phyloP scores from a whole-genome alignment of 64 coral and sea anemone species.

The Actinia tenebrosa region DNA sequence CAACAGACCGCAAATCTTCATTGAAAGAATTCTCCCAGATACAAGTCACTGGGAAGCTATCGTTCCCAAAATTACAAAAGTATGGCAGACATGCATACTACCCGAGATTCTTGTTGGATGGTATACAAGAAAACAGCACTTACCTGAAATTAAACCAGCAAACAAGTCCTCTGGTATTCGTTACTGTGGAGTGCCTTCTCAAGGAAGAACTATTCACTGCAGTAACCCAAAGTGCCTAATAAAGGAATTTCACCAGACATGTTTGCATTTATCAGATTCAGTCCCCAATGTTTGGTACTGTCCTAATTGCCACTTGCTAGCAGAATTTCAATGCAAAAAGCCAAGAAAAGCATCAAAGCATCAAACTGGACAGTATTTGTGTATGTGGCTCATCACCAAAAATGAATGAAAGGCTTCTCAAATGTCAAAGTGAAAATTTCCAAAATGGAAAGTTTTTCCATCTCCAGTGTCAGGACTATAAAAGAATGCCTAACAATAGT shows the following conservation, averaged over 20 bases:
- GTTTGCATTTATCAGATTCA: not conserved
- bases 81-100: slow-evolving; percentile 3
- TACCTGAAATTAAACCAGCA: slow-evolving; percentile 1
- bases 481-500: slow-evolving; percentile 53
- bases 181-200: not conserved
- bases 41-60: slow-evolving; percentile 40
- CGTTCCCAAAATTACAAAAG: not conserved
- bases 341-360: slow-evolving; percentile 9
- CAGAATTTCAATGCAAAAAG: slow-evolving; percentile 6
- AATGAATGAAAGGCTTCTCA: slow-evolving; percentile 30
- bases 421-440: slow-evolving; percentile 45
- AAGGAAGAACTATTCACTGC: slow-evolving; percentile 2
- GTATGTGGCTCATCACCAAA: slow-evolving; percentile 27
- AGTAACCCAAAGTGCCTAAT: slow-evolving; percentile 13
- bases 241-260: slow-evolving; percentile 25
- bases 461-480: slow-evolving; percentile 33
- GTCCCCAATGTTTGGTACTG: slow-evolving; percentile 25
- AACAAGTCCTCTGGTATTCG: slow-evolving; percentile 11
- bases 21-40: slow-evolving; percentile 53
- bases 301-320: not conserved
- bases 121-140: slow-evolving; percentile 26
- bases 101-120: slow-evolving; percentile 21
- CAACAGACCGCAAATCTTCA: slow-evolving; percentile 20
- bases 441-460: slow-evolving; percentile 39
- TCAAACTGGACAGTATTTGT: slow-evolving; percentile 31